Conservation (phyloP, 2,888 invertebrate genomes). For the Callyntrura sp. region DNA sequence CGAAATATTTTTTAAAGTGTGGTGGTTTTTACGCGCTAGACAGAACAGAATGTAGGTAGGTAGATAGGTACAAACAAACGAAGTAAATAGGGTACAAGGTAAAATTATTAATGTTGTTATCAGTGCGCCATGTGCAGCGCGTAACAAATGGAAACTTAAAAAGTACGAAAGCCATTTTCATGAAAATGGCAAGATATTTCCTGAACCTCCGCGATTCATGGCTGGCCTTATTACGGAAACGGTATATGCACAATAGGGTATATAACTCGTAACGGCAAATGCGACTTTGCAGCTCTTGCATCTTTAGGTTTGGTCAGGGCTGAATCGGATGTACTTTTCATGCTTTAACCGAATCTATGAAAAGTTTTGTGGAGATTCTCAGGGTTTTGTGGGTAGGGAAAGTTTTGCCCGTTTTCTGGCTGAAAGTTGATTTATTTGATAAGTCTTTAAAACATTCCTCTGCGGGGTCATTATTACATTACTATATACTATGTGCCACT, state of each 20-base stretch:
- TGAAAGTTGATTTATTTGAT: conserved; percentile 41
- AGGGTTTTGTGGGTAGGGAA: background rate
- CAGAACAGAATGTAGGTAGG: background rate
- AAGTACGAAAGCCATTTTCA: conserved; percentile 27
- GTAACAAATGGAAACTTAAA: conserved; percentile 11
- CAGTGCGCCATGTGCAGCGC: background rate
- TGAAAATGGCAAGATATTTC: conserved; percentile 44
- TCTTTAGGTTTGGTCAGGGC: conserved; percentile 20
- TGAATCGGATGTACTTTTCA: background rate
- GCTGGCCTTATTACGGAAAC: background rate
- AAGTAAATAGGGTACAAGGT: conserved; percentile 12
- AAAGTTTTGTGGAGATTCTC: conserved; percentile 9
- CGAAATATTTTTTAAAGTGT: background rate
- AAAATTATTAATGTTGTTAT: conserved; percentile 24
- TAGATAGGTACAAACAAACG: background rate
- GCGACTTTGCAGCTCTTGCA: background rate
- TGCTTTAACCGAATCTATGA: background rate
- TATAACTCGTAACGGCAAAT: background rate
- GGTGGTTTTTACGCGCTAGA: background rate
- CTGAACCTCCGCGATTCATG: background rate
- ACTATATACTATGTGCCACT: no score
- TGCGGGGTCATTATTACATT: background rate
- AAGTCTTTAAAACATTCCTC: conserved; percentile 11
- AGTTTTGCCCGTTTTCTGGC: background rate
- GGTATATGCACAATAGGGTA: background rate